Evolutionary conservation across 2,797 vertebrate genomes (phyloP).

Genomic region (Lindbergichthys nudifrons): DNA sequence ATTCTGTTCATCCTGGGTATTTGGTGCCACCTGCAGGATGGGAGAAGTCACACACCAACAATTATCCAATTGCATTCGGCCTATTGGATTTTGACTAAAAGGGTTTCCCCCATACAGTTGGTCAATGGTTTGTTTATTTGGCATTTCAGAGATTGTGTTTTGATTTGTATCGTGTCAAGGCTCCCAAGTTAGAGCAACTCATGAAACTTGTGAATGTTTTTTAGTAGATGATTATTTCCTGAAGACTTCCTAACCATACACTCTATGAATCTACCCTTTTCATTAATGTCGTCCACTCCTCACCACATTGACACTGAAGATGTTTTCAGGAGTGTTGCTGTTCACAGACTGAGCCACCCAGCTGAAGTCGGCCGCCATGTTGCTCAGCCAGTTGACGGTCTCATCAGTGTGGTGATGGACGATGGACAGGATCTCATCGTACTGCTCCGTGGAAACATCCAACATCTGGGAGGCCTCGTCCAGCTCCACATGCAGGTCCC

Average conservation of each 20-base stretch:
- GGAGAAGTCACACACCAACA: background rate
- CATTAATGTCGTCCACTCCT: slow-evolving; percentile 7
- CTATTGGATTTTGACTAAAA: background rate
- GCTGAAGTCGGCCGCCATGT: slow-evolving; percentile 89
- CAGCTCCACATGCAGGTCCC: slow-evolving; percentile 88
- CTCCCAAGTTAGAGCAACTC: no score
- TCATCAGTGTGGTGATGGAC: slow-evolving; percentile 88
- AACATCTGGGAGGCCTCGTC: slow-evolving; percentile 88
- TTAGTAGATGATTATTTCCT: background rate
- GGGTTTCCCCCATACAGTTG: background rate
- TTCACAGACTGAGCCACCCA: slow-evolving; percentile 89
- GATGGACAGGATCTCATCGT: slow-evolving; percentile 88
- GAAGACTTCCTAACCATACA: background rate
- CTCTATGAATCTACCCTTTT: background rate
- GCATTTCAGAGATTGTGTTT: background rate
- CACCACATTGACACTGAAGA: slow-evolving; percentile 89
- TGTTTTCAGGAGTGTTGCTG: slow-evolving; percentile 68
- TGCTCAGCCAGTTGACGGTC: slow-evolving; percentile 84
- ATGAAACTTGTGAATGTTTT: background rate
- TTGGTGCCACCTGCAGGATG: slow-evolving; percentile 81
- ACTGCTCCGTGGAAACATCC: slow-evolving; percentile 89
- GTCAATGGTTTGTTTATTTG: background rate
- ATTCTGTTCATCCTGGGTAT: slow-evolving; percentile 64
- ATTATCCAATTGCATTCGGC: no score
- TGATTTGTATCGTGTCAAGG: background rate